Evolutionary conservation across 2,113 vertebrate species (phyloP).

Genomic region (Glaucidium brasilianum): DNA sequence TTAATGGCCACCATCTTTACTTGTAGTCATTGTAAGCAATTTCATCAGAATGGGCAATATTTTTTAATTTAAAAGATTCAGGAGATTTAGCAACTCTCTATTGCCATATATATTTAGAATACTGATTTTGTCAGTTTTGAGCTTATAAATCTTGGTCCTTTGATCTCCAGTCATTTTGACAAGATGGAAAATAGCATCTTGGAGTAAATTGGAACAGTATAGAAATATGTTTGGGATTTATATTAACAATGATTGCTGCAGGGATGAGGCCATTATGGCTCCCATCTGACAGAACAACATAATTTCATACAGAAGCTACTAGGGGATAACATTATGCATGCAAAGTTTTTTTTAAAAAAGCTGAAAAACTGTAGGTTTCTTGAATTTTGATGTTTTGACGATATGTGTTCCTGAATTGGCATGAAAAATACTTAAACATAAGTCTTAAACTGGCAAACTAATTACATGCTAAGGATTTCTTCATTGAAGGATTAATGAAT

Average conservation of each 20-base stretch:
- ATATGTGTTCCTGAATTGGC: not conserved
- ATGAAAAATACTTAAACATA: constrained; percentile 37
- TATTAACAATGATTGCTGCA: constrained; percentile 92
- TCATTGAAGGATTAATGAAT: not conserved
- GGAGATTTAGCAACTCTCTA: constrained; percentile 76
- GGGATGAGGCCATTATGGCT: constrained; percentile 89
- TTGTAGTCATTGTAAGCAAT: constrained; percentile 84
- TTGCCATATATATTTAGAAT: constrained; percentile 78
- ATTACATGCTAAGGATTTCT: not conserved
- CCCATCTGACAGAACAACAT: constrained; percentile 79
- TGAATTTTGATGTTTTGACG: constrained; percentile 54
- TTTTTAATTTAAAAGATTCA: constrained; percentile 86
- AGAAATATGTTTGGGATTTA: constrained; percentile 80
- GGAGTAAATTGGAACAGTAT: constrained; percentile 74
- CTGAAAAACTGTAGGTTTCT: not conserved
- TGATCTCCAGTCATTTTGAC: constrained; percentile 80
- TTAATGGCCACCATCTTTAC: constrained; percentile 85
- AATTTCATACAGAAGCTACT: constrained; percentile 69
- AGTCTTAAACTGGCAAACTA: not conserved
- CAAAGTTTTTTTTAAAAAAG: constrained; percentile 31
- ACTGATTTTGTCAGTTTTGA: constrained; percentile 82
- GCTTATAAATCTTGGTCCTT: constrained; percentile 82
- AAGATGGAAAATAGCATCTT: constrained; percentile 75
- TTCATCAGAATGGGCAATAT: constrained; percentile 85
- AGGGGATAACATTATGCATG: constrained; percentile 60